Evolutionary conservation across 2,888 invertebrate species (phyloP), one percentile per base, ranked within the genome.

Genomic region (Carterocephalus palaemon): DNA sequence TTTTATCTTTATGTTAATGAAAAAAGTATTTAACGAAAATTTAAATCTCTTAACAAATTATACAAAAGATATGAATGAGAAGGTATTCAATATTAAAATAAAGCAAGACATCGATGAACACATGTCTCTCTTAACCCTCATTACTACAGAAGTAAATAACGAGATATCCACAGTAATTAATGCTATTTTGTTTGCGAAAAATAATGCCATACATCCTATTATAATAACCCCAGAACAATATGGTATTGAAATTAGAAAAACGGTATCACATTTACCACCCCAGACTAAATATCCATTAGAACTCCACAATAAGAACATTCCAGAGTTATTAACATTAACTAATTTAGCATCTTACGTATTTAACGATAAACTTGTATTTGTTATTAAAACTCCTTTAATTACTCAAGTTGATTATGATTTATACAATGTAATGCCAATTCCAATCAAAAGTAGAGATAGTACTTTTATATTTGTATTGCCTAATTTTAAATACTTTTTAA

Each of bases 21-120:
- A n/a, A n/a, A n/a, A n/a, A n/a, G n/a, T 48, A 24, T 53, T 50
- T 41, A 52, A 51, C 29, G 43, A 55, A 39, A 53, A 51, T 43
- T 42, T 53, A 26, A 29, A 48, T 10, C 31, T 39, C 34, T 24
- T 53, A 6, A 7, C 39, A 24, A 49, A 51, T 47, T 49, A 47
- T 46, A 53, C 48, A 1, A 52, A 48, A 40, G 36, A 43, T 12
- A 46, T 39, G 1, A 38, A 34, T 19, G 38, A 20, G 6, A 48
- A 34, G 28, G 32, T 51, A 45, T 54, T 51, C 32, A 15, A n/a
- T n/a, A 29, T 29, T n/a, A 29, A 29, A n/a, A 29, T 29, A 15
- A 29, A 29, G 15, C 28, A 29, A 29, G 46, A 52, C 17, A 50
- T 54, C 10, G 48, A 49, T 13, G 48, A 54, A 46, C 48, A 52